Conservation (phyloP, 2,888 invertebrate genomes). For the Dryadula phaetusa region DNA sequence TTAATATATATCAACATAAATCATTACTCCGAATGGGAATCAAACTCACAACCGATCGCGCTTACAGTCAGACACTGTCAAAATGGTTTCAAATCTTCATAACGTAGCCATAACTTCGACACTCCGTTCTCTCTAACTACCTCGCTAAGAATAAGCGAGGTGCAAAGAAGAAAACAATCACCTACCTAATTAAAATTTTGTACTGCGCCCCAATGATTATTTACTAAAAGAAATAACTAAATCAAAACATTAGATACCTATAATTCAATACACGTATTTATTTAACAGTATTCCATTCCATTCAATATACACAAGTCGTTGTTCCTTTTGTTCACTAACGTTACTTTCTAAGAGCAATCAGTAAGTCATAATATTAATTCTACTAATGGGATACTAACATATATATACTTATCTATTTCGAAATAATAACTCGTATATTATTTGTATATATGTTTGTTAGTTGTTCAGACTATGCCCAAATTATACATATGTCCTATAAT, state of each 20-base stretch:
- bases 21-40: too few species aligned
- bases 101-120: too few species aligned
- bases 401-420: background rate
- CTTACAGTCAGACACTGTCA: too few species aligned
- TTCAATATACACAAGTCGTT: slow-evolving; percentile 12
- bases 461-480: too few species aligned
- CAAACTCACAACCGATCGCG: too few species aligned
- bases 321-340: slow-evolving; percentile 48
- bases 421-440: background rate
- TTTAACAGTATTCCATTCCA: too few species aligned
- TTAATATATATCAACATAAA: too few species aligned
- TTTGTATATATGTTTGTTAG: background rate
- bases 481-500: too few species aligned
- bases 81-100: too few species aligned
- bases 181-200: background rate
- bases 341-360: slow-evolving; percentile 52
- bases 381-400: background rate
- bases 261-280: background rate
- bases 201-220: background rate
- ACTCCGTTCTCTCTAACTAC: too few species aligned
- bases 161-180: background rate
- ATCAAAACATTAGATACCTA: background rate
- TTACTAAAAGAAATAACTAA: background rate
- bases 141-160: too few species aligned
- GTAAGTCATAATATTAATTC: slow-evolving; percentile 55